Base-by-base conservation (phyloP, 2,113 vertebrate genomes). In the Chaetura pelagica region DNA sequence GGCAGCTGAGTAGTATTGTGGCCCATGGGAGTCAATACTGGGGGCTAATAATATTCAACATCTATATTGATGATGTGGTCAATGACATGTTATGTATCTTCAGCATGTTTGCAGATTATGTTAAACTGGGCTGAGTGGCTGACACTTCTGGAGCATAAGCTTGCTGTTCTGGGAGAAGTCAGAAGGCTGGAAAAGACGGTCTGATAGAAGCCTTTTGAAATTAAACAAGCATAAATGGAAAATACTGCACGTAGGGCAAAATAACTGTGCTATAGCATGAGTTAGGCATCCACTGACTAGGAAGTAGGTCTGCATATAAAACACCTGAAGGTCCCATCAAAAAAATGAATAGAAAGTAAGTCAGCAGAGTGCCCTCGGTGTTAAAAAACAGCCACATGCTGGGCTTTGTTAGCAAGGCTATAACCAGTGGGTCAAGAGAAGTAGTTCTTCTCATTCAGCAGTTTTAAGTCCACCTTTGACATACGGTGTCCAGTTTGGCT, bases 11-110 rank as follows among this genome's bases (percentile, higher is more conserved):
- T 75, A 30, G 10, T n/a, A 2, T n/a, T 16, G 22, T 40, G n/a
- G 49, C 30, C n/a, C 4, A 1, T 15, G 42, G n/a, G 30, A 35
- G 30, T 84, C 59, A 12, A 0, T 0, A 1, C 13, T 49, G 68
- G 8, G 12, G 9, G 4, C 21, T 81, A 32, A 3, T 62, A 8
- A 2, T 23, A 27, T 42, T 62, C 55, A 38, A 21, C 12, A 14
- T 51, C n/a, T 42, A 5, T 34, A 8, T 27, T 62, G 55, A 8
- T 51, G 52, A 46, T 1, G 0, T 23, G 26, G 6, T 61, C 35
- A n/a, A 0, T 11, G 44, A n/a, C 16, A 14, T 84, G 52, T 52
- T 42, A 7, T 0, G 1, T 72, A 34, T 17, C 15, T 7, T 78
- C 24, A n/a, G 52, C 26, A 27, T 0, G 1, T 72, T 62, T 11